Evolutionary conservation across 2,797 vertebrate genomes (phyloP), one percentile per base, ranked within the genome.

Genomic region (Acrossocheilus wenchowensis): DNA sequence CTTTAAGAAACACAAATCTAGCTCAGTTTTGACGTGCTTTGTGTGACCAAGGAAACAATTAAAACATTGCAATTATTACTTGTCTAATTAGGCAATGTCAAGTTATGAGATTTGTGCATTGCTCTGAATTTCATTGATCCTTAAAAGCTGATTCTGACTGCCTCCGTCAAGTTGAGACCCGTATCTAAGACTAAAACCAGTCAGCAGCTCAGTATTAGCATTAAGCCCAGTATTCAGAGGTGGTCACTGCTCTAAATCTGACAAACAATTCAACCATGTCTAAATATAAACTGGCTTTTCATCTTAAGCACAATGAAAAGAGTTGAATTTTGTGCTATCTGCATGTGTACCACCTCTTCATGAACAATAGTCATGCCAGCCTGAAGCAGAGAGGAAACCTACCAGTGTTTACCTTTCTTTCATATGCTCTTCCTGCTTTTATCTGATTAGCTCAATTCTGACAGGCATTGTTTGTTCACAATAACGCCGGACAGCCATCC

Each of bases 361-460:
- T 50, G 68, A 87, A 90, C 86, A 90, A 89, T 84, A 50, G 54
- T 43, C 64, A 23, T 86, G 89, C 88, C 88, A 84, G 69, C 54
- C 88, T 90, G 64, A 34, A 83, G 66, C 41, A 84, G 30, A 62
- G 80, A 84, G 93, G 89, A 92, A 94, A 88, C 89, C 71, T 48
- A 17, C 74, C 30, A 84, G 30, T 93, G 91, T 94, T 94, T 93
- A 93, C 91, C 86, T 93, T 91, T 82, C 84, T 88, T 86, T 17
- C 57, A 87, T 52, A 80, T 92, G 92, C 89, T 85, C 90, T 94
- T 95, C 94, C 94, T 95, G 93, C 92, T 92, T 93, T 94, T 94
- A 93, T 94, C 88, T 90, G 90, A 86, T 54, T 80, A 3, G 87
- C 85, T 82, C 7, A 87, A 71, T 92, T 54, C 92, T 92, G 90